phyloP scores from a whole-genome alignment of 1,140 invertebrate genomes.

The Orius insidiosus region DNA sequence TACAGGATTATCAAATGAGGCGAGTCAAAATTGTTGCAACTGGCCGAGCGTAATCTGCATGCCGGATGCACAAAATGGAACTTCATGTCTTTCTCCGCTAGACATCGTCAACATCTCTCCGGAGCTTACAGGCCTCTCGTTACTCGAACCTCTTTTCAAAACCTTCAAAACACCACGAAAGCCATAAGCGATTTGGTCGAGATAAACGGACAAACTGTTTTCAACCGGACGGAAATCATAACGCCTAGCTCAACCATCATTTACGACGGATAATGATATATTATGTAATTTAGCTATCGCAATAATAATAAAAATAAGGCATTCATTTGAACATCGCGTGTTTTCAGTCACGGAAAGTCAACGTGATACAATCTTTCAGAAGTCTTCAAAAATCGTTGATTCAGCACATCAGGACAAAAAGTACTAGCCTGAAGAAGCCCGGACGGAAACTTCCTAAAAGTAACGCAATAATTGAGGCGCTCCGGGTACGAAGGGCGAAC shows the following conservation, averaged over 20 bases:
- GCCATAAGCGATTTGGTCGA: neutral
- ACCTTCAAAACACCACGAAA: neutral
- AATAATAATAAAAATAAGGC: too few species aligned
- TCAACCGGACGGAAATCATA: slow-evolving; percentile 2
- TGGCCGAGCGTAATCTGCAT: slow-evolving; percentile 7
- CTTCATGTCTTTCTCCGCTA: slow-evolving; percentile 1
- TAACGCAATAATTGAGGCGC: too few species aligned
- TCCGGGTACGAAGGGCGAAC: too few species aligned
- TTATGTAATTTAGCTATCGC: too few species aligned
- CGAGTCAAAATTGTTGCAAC: slow-evolving; percentile 6
- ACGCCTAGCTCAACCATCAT: neutral
- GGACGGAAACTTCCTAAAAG: too few species aligned
- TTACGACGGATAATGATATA: neutral
- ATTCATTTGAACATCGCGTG: too few species aligned
- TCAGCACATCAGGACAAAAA: too few species aligned
- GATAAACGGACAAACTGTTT: slow-evolving; percentile 6
- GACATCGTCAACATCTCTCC: slow-evolving; percentile 9
- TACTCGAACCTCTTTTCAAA: neutral
- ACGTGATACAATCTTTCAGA: too few species aligned
- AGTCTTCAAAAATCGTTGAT: too few species aligned
- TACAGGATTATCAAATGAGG: too few species aligned
- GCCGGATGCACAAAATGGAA: slow-evolving; percentile 3
- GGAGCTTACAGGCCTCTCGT: neutral
- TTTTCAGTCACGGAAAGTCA: too few species aligned
- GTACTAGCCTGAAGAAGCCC: too few species aligned